Percentiles rank a stretch among this genome's conserved stretches.
Evolutionary conservation across 2,888 invertebrate genomes (phyloP).

Genomic region (Spodoptera exigua): DNA sequence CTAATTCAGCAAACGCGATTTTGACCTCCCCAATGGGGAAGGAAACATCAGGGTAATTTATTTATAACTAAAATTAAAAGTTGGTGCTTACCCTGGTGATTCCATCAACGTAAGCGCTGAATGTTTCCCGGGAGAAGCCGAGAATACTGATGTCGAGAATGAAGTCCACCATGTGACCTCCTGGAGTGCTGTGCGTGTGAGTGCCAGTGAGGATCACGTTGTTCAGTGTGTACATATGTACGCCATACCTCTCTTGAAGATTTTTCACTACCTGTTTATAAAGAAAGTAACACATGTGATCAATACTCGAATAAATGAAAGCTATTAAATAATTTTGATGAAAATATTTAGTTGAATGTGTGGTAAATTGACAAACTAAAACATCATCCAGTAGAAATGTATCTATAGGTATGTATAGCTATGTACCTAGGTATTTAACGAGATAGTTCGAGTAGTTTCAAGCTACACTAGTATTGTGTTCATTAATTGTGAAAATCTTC

Average conservation of each 20-base stretch:
- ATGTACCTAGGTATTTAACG: background rate
- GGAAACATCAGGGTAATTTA: too few species aligned
- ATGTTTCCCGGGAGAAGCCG: slow-evolving; percentile 90
- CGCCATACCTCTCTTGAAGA: slow-evolving; percentile 91
- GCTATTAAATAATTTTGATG: too few species aligned
- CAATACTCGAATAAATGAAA: too few species aligned
- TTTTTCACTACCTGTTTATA: slow-evolving; percentile 92
- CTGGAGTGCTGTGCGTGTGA: slow-evolving; percentile 96
- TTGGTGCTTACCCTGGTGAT: slow-evolving; percentile 78
- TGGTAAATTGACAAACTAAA: too few species aligned
- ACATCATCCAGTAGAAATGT: too few species aligned
- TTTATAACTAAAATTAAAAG: background rate
- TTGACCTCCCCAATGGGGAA: too few species aligned
- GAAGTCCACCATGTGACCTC: slow-evolving; percentile 95
- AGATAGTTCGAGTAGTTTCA: background rate
- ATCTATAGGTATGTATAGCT: too few species aligned
- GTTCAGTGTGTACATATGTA: slow-evolving; percentile 91
- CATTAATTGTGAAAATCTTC: too few species aligned
- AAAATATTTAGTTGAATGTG: too few species aligned
- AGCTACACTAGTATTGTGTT: too few species aligned
- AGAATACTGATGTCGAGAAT: slow-evolving; percentile 95
- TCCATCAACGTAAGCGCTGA: slow-evolving; percentile 80
- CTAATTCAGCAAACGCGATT: too few species aligned
- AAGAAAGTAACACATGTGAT: too few species aligned
- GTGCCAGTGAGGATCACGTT: slow-evolving; percentile 97